Base-by-base conservation (phyloP, 2,888 invertebrate species). In the Drosophila tanythrix region DNA sequence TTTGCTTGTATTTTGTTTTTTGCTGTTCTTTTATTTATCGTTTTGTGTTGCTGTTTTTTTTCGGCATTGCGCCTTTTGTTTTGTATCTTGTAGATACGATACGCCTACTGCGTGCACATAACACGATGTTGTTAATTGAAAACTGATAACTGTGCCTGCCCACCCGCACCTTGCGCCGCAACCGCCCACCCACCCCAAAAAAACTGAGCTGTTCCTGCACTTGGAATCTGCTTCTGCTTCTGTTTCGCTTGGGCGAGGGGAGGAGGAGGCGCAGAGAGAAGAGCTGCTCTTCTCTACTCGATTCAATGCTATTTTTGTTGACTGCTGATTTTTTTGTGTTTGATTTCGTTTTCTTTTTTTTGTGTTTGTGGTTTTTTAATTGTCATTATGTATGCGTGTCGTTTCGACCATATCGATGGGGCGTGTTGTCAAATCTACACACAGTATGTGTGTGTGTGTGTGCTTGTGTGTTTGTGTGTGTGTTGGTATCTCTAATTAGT, bases 41-140 rank as follows among this genome's bases (percentile, higher is more conserved):
- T 13, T 64, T 64, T 63, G 61, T 50, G 62, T 48, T 33, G 43
- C 29, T 57, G 48, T 35, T 40, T 56, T 29, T 69, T 71, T 79
- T 79, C 76, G 76, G 80, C 67, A 71, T 68, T 79, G 58, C 58
- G 67, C 58, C 58, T 68, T 68, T 74, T 80, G 65, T 79, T 79
- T 77, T 85, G 73, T 85, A 76, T 77, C 75, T 83, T 64, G 27
- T 53, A 81, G 79, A 85, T 82, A 70, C 81, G 76, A 76, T 73
- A 76, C 75, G 76, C 81, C 78, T 74, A 77, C 76, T 74, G 70
- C 57, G 70, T 46, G 71, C 74, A 90, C 83, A 82, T 81, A 89
- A 81, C 85, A 90, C 75, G 88, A 82, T 89, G 85, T 83, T 89
- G 90, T 90, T 89, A 89, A 89, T 90, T 89, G 89, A 88, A 88